Percentiles rank a stretch among this genome's conserved stretches.
Conservation (phyloP, 2,888 invertebrate species). For the Frankliniella intonsa region DNA sequence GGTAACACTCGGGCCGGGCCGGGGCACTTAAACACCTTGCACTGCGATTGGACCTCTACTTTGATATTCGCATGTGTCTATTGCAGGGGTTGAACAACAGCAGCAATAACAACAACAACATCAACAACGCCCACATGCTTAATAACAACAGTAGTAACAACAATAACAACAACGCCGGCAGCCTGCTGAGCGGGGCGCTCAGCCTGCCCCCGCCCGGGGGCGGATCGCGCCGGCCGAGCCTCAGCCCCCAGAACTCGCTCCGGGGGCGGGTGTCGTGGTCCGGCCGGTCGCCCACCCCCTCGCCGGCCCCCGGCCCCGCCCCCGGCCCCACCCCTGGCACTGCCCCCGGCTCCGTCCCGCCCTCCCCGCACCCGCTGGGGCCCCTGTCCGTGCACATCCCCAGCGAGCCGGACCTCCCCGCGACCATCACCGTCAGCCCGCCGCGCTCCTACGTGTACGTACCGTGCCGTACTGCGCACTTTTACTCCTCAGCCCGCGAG, state of each 20-base stretch:
- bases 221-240: conserved; percentile 39
- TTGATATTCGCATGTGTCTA: not conserved
- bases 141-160: conserved; percentile 50
- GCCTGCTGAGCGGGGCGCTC: not conserved
- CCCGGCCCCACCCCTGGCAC: not conserved
- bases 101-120: conserved; percentile 54
- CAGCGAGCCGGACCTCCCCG: conserved; percentile 10
- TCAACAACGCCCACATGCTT: conserved; percentile 48
- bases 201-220: conserved; percentile 1
- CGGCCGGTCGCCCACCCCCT: not conserved
- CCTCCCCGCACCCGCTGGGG: not conserved
- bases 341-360: not conserved
- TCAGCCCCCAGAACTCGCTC: conserved; percentile 71
- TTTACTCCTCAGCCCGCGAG: too few relatives aligned
- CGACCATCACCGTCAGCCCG: not conserved
- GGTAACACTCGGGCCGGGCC: conserved; percentile 29
- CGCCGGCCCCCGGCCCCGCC: not conserved
- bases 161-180: not conserved
- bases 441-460: conserved; percentile 3
- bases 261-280: conserved; percentile 45
- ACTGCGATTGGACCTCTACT: too few relatives aligned
- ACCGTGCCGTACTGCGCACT: not conserved
- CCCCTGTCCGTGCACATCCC: not conserved
- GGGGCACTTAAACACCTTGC: not conserved
- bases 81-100: conserved; percentile 10